Base-by-base conservation (phyloP, 2,888 invertebrate species). In the Hyles lineata region DNA sequence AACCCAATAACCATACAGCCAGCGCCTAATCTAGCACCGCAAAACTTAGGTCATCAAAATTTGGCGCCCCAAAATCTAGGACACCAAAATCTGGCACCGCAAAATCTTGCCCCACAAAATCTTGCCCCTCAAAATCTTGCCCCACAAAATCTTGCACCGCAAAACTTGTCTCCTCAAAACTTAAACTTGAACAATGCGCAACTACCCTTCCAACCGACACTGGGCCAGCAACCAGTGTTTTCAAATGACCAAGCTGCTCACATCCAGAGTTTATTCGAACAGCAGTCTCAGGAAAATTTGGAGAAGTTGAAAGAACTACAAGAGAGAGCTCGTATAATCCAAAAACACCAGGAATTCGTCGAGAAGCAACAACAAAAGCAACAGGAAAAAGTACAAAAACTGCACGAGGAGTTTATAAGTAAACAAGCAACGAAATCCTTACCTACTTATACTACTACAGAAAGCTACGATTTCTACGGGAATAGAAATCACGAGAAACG, bases 331-430 rank as follows among this genome's bases (percentile, higher is more conserved):
- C 95, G 96, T 76, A 95, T 97, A 6, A 97, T 97, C 75, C 96
- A 97, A 79, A 97, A 97, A 82, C 97, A 97, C 78, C 97, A 97
- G 80, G 96, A 97, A 78, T 96, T 97, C 79, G 96, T 97, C 6
- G 97, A 97, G 81, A 97, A 97, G 82, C 97, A 97, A 82, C 97
- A 97, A 80, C 96, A 97, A 79, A 97, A 97, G 79, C 96, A 97
- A 62, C 96, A 97, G 82, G 96, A 97, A 82, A 97, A 97, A 83
- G 96, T 97, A 0, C 95, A 97, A 77, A 96, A 96, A 80, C 93
- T 97, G 43, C 97, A 97, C 78, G 96, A 96, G 78, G 96, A 96
- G 74, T 97, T 97, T 82, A 80, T 97, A 0, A 95, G 95, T 77
- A 96, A 96, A 77, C 97, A 98, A 85, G 96, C 97, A 7, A 96